Evolutionary conservation across 2,888 invertebrate species (phyloP).

Genomic region (Himalopsyche tibetana): DNA sequence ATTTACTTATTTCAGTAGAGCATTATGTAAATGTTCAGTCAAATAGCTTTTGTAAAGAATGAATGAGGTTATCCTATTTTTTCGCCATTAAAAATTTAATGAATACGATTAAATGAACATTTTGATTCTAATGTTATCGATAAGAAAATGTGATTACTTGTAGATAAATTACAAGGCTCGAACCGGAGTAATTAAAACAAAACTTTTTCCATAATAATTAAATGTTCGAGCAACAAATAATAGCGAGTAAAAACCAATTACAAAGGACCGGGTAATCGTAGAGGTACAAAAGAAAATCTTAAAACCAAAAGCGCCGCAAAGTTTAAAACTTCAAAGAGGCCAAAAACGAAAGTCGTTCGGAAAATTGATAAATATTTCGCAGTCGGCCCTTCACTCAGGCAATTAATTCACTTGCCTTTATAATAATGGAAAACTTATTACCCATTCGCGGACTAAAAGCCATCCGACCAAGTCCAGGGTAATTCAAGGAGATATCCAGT

Average conservation of each 20-base stretch:
- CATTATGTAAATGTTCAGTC: too few species aligned
- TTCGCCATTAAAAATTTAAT: too few species aligned
- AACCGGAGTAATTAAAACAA: not conserved
- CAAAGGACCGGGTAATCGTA: slow-evolving; percentile 19
- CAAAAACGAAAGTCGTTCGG: slow-evolving; percentile 40
- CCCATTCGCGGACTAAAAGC: slow-evolving; percentile 63
- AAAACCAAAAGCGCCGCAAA: slow-evolving; percentile 42
- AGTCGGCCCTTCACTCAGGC: slow-evolving; percentile 61
- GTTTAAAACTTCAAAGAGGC: slow-evolving; percentile 35
- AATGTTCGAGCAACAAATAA: slow-evolving; percentile 31
- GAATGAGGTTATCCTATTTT: too few species aligned
- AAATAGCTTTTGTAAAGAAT: too few species aligned
- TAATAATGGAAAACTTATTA: slow-evolving; percentile 65
- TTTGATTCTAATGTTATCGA: not conserved
- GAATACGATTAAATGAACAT: too few species aligned
- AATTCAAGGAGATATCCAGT: slow-evolving; percentile 64
- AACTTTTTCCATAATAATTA: slow-evolving; percentile 38
- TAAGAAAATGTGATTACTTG: not conserved
- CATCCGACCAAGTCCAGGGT: slow-evolving; percentile 63
- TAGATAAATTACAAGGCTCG: not conserved
- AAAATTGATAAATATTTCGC: slow-evolving; percentile 62
- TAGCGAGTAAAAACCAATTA: slow-evolving; percentile 43
- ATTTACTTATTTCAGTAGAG: too few species aligned
- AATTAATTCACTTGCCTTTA: slow-evolving; percentile 64
- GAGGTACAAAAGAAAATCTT: slow-evolving; percentile 42